Base-by-base conservation (phyloP, 37 sponge, comb jelly and placozoan species). In the Agelas oroides region DNA sequence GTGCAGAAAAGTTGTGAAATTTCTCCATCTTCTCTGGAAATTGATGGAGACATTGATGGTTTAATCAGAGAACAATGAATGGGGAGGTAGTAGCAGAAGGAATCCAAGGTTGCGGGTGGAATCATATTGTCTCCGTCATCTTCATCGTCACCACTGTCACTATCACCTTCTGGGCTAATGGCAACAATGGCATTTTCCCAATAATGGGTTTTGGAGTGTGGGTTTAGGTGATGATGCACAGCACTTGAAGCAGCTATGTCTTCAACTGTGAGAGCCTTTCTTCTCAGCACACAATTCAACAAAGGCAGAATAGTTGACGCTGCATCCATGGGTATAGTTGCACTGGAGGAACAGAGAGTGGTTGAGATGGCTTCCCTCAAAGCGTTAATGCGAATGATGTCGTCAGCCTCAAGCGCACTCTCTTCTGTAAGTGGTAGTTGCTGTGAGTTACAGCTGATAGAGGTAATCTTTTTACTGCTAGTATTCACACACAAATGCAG, bases 331-430 rank as follows among this genome's bases (percentile, higher is more conserved):
- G 84, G 73, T 16, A 84, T 28, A 1, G 38, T 31, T 20, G 34
- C 40, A 66, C 52, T 53, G 2, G 59, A 30, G 14, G 78, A 60
- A 53, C 24, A 59, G 20, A 86, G 27, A 1, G 77, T 71, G 0
- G 21, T 24, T 21, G 93, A 92, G 20, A 92, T 75, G 16, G 69
- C 69, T 34, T 71, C 67, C 23, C 93, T 35, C 18, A 92, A 81
- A 20, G 46, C 40, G 40, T 92, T 92, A 21, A 92, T 76, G 11
- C 73, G 65, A 19, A 75, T 17, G 13, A 92, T 56, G 31, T 92
- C 89, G 31, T 59, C 53, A 23, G 46, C 33, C 13, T 39, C 38
- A 12, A 87, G 35, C 1, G 23, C 41, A 13, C 73, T 66, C 21
- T 24, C 31, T 0, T 52, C 56, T 15, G 40, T 24, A 25, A 85